Conservation (phyloP, 2,113 vertebrate species). For the Nipponia nippon region DNA sequence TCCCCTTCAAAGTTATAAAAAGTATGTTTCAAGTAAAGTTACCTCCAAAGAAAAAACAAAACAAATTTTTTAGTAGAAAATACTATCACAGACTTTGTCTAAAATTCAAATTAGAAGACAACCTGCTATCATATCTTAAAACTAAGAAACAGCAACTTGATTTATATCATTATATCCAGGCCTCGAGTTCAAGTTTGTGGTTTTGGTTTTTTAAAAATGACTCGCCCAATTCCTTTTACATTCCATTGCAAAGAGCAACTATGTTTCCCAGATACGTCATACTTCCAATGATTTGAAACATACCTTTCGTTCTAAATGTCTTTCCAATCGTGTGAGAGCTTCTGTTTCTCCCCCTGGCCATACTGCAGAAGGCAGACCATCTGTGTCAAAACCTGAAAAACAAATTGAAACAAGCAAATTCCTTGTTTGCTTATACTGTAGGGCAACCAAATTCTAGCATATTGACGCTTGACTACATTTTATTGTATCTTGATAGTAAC, state of each 20-base stretch:
- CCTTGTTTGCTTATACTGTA: not conserved
- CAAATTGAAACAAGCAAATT: not conserved
- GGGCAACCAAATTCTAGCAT: not conserved
- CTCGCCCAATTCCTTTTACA: not conserved
- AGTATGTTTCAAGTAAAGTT: not conserved
- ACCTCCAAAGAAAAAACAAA: not conserved
- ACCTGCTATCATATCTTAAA: not conserved
- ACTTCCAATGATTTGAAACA: not conserved
- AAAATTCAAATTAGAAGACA: not conserved
- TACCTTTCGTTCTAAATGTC: constrained; percentile 94
- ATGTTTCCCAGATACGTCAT: not conserved
- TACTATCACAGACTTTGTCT: not conserved
- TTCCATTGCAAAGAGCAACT: not conserved
- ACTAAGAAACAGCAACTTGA: not conserved
- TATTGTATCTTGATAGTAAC: not conserved
- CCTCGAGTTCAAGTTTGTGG: not conserved
- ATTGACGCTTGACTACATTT: not conserved
- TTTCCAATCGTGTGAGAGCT: constrained; percentile 90
- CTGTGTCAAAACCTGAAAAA: constrained; percentile 89
- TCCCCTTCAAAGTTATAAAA: not conserved
- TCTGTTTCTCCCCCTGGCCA: constrained; percentile 97
- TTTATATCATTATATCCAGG: not conserved
- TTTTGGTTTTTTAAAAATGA: not conserved
- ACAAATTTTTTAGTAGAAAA: not conserved
- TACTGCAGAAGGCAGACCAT: constrained; percentile 85